Base-by-base conservation (phyloP, 2,113 vertebrate genomes). In the Mormyrus iriodes region DNA sequence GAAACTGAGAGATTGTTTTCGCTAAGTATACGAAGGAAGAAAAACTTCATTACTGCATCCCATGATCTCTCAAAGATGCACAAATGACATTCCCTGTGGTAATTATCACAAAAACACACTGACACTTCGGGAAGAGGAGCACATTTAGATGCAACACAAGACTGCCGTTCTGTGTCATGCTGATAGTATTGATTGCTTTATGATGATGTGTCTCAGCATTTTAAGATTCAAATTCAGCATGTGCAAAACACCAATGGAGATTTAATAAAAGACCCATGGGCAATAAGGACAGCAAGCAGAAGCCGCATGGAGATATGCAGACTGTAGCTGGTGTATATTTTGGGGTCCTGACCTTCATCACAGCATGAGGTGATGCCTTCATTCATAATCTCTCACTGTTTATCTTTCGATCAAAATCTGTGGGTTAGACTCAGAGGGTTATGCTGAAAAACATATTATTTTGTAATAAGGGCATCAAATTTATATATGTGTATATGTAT, bases 151-250 rank as follows among this genome's bases (percentile, higher is more conserved):
- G 19, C 76, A 7, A 19, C 42, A 19, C 76, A 9, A 82, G 42
- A 17, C 19, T 44, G 17, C 79, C 42, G 7, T 46, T n/a, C 39
- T 24, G 24, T 48, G 48, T 84, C 82, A 84, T 24, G 46, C 39
- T 84, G 82, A 84, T 48, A 84, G 46, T n/a, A 84, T 84, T n/a
- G 82, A 84, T 84, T 48, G 39, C 24, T 48, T 84, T 84, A 48
- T 46, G 82, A 44, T 84, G 35, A 46, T 42, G 15, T 84, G 2
- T 24, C 44, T 84, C 31, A 0, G 21, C 21, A 12, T 31, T 69
- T 69, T 69, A 69, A 0, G 61, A 69, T 69, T 69, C 27, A 69
- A 69, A 69, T 69, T 8, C 61, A 69, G 46, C 46, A 48, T 48
- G 2, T 6, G 4, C 46, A 48, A 48, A 48, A 48, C 46, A 48